A percentile compares a stretch with the other conserved stretches of the same genome.
Evolutionary conservation across 1,140 invertebrate genomes (phyloP).

Genomic region (Danaus melanippus): DNA sequence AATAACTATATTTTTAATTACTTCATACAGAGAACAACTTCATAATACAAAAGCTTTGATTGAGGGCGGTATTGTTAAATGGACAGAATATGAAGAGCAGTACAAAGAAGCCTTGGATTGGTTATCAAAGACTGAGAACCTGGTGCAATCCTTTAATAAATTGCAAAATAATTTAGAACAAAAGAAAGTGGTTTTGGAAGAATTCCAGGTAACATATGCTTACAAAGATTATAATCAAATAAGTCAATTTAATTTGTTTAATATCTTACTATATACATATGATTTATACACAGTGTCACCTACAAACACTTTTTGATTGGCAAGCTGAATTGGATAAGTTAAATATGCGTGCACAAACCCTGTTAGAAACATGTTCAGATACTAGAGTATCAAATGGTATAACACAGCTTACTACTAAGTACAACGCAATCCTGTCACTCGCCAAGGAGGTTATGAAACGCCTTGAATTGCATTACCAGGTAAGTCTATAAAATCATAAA

Average conservation of each 20-base stretch:
- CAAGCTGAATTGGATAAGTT: constrained; percentile 92
- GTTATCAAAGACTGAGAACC: constrained; percentile 88
- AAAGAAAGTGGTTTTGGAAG: constrained; percentile 90
- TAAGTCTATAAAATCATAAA: constrained; percentile 28
- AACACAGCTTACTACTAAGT: constrained; percentile 94
- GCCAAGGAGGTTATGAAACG: constrained; percentile 95
- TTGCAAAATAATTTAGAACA: constrained; percentile 90
- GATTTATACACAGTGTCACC: constrained; percentile 67
- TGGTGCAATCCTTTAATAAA: constrained; percentile 92
- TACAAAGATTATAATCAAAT: constrained; percentile 1
- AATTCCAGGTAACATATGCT: constrained; percentile 80
- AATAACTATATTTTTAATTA: constrained; percentile 10
- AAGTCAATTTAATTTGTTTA: constrained; percentile 4
- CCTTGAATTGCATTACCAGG: constrained; percentile 91
- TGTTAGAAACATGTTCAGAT: constrained; percentile 93
- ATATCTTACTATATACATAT: constrained; percentile 1
- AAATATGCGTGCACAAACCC: constrained; percentile 91
- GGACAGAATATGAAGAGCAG: constrained; percentile 96
- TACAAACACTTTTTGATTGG: constrained; percentile 94
- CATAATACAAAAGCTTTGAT: constrained; percentile 86
- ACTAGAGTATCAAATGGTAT: constrained; percentile 94
- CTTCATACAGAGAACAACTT: constrained; percentile 76
- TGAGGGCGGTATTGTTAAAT: constrained; percentile 92
- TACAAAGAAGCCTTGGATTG: constrained; percentile 91
- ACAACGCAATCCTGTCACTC: constrained; percentile 90